phyloP scores from a whole-genome alignment of 30 jellyfish, hydroid and myxozoan species.

The Aurelia sp. region DNA sequence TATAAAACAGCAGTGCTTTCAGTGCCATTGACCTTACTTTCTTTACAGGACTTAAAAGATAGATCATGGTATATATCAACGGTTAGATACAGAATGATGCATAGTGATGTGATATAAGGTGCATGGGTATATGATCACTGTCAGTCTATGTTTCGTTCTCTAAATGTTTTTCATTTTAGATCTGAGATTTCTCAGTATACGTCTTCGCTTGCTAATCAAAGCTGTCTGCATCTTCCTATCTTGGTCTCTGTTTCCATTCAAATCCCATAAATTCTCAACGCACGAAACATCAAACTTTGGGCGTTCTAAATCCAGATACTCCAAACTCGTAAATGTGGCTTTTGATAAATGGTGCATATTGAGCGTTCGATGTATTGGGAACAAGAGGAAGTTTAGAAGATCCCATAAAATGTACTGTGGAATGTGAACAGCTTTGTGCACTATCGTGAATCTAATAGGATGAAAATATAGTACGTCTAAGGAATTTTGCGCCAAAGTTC shows the following conservation, averaged over 20 bases:
- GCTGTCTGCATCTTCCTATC: constrained; percentile 31
- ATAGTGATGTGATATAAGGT: too few relatives aligned
- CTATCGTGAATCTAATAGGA: constrained; percentile 81
- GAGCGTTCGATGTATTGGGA: constrained; percentile 73
- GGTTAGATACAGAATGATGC: too few relatives aligned
- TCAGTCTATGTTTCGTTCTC: too few relatives aligned
- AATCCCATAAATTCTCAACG: constrained; percentile 68
- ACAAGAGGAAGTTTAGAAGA: constrained; percentile 73
- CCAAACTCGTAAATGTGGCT: constrained; percentile 48
- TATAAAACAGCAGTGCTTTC: too few relatives aligned
- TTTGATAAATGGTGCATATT: constrained; percentile 45
- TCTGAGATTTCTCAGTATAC: constrained; percentile 5
- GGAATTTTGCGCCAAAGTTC: neutral
- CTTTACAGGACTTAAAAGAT: too few relatives aligned
- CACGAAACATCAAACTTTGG: constrained; percentile 75
- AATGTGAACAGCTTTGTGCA: constrained; percentile 79
- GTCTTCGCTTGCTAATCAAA: constrained; percentile 14
- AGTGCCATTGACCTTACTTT: too few relatives aligned
- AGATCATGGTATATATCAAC: too few relatives aligned
- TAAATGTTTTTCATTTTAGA: constrained; percentile 8
- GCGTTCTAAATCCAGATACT: constrained; percentile 73
- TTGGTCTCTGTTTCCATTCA: constrained; percentile 15
- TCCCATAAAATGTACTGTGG: constrained; percentile 87
- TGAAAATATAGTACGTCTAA: constrained; percentile 59
- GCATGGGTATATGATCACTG: too few relatives aligned